Conservation (phyloP, 2,113 vertebrate species). For the Cochlearius cochlearius region DNA sequence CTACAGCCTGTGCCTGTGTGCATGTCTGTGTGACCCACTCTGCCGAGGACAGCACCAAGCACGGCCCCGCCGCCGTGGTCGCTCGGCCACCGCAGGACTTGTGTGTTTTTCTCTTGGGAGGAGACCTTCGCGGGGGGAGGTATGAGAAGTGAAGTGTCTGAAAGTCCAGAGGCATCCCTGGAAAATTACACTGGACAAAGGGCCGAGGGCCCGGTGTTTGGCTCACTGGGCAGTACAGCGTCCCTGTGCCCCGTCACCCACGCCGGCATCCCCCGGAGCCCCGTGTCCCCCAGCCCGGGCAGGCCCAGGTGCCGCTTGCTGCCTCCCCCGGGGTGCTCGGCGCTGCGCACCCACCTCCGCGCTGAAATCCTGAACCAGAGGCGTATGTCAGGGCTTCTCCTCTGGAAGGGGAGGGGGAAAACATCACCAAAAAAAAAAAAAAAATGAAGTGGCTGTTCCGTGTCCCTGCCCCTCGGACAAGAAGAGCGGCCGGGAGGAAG, state of each 20-base stretch:
- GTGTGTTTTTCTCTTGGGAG: background rate
- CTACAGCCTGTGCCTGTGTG: background rate
- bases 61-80: rapidly evolving
- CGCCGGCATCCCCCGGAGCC: rapidly evolving
- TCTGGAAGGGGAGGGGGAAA: no score
- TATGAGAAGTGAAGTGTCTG: background rate
- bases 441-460: background rate
- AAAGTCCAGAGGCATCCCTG: background rate
- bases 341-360: background rate
- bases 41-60: background rate
- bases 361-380: background rate
- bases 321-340: background rate
- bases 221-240: background rate
- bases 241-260: rapidly evolving
- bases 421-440: no score
- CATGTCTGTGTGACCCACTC: background rate
- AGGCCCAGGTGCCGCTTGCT: background rate
- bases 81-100: rapidly evolving
- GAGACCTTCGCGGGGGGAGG: background rate
- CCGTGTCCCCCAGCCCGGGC: background rate
- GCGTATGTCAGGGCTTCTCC: background rate
- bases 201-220: background rate
- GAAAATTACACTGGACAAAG: background rate
- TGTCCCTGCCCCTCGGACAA: background rate
- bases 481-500: background rate